phyloP scores from a whole-genome alignment of 2,797 vertebrate species.

The Halcyon smyrnensis region DNA sequence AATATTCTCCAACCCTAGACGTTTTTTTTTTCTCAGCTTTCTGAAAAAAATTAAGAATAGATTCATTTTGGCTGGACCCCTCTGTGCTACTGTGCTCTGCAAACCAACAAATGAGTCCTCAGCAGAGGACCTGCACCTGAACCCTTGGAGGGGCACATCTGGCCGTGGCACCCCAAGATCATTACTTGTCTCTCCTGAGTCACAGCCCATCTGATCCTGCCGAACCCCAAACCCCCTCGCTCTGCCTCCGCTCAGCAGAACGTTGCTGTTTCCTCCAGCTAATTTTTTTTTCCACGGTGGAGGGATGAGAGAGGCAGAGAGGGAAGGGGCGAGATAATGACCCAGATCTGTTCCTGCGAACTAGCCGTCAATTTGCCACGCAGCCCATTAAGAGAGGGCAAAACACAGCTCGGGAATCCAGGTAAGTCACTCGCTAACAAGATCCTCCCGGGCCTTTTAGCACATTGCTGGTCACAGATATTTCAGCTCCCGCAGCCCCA shows the following conservation, averaged over 20 bases:
- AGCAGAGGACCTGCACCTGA: neutral
- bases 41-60: neutral
- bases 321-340: neutral
- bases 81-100: neutral
- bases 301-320: neutral
- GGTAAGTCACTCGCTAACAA: constrained; percentile 20
- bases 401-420: neutral
- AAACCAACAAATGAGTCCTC: neutral
- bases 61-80: neutral
- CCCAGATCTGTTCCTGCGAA: neutral
- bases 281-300: neutral
- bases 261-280: fast-evolving
- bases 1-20: neutral
- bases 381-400: constrained; percentile 28
- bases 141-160: neutral
- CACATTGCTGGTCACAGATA: neutral
- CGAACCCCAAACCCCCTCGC: neutral
- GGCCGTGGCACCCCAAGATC: neutral
- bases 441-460: constrained; percentile 47
- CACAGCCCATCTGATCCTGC: neutral
- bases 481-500: constrained; percentile 40
- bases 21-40: neutral
- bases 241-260: neutral
- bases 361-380: neutral
- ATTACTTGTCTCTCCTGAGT: fast-evolving